Evolutionary conservation across 2,888 invertebrate genomes (phyloP).

Genomic region (Uropetala carovei): DNA sequence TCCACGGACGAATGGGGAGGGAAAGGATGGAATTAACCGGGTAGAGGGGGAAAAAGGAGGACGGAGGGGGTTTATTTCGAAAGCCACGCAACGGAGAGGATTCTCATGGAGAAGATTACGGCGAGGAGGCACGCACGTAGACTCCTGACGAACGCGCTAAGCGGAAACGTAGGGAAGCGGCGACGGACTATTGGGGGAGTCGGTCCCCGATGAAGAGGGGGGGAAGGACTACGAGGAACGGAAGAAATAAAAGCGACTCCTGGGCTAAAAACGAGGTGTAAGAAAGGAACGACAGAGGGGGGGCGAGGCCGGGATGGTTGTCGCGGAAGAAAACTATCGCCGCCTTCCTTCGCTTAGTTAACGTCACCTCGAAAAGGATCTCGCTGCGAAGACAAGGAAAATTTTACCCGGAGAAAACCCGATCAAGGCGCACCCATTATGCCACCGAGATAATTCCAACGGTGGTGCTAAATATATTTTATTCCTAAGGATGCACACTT

Average conservation of each 20-base stretch:
- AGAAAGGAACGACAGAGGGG: too few relatives aligned
- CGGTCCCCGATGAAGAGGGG: background rate
- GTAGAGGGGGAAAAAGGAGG: slow-evolving; percentile 1
- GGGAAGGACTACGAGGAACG: background rate
- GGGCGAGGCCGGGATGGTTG: too few relatives aligned
- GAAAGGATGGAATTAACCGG: slow-evolving; percentile 21
- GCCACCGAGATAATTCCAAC: background rate
- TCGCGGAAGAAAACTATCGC: too few relatives aligned
- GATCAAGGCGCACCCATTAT: background rate
- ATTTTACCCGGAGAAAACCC: background rate
- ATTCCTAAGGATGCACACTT: background rate
- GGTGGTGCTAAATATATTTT: background rate
- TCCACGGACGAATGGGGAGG: background rate
- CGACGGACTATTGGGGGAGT: background rate
- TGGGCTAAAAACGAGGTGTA: too few relatives aligned
- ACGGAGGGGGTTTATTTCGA: background rate
- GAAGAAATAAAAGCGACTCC: too few relatives aligned
- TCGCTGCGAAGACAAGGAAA: too few relatives aligned
- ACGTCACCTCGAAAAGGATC: too few relatives aligned
- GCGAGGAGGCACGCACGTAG: slow-evolving; percentile 9
- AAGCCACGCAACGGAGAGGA: slow-evolving; percentile 24
- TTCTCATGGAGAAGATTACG: slow-evolving; percentile 10
- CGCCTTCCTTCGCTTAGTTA: too few relatives aligned
- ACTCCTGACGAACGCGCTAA: background rate
- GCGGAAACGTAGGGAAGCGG: background rate